These are phyloP conservation scores for Spondyliosoma cantharus DNA, from an alignment of 2,797 vertebrate genomes.

Conservation along the genomic window DNA sequence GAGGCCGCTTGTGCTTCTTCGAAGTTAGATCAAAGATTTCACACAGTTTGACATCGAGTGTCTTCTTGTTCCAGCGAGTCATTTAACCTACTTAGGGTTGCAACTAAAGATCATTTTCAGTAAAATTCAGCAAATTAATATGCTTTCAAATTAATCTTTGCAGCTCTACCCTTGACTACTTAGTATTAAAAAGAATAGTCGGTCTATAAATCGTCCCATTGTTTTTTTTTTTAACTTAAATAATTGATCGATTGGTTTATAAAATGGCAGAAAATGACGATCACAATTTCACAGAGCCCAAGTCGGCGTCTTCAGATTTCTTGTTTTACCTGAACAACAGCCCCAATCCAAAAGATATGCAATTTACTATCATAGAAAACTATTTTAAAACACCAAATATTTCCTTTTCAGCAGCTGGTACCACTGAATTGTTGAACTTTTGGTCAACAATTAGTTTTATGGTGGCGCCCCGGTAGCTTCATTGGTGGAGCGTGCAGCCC, in stretches of 20 bases:
- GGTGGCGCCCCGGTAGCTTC: too few species aligned
- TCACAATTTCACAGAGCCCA: background rate
- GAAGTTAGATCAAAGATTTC: background rate
- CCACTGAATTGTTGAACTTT: background rate
- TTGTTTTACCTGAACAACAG: background rate
- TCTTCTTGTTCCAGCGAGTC: too few species aligned
- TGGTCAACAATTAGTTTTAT: background rate
- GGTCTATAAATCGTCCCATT: background rate
- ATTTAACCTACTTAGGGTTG: too few species aligned
- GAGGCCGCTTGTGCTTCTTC: background rate
- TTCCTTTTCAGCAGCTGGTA: background rate
- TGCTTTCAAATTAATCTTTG: too few species aligned
- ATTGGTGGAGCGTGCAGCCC: too few species aligned
- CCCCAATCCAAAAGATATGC: background rate
- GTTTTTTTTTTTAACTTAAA: background rate
- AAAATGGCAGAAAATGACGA: background rate
- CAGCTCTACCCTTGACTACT: background rate
- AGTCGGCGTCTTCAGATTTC: background rate
- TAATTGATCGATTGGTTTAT: background rate
- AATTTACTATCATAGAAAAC: background rate
- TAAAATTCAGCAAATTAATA: too few species aligned
- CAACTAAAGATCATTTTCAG: too few species aligned
- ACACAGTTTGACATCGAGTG: background rate
- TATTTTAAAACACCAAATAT: background rate
- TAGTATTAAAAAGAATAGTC: background rate